These are phyloP conservation scores for Centrocercus urophasianus DNA, from an alignment of 2,113 vertebrate species.

Conservation along the genomic window DNA sequence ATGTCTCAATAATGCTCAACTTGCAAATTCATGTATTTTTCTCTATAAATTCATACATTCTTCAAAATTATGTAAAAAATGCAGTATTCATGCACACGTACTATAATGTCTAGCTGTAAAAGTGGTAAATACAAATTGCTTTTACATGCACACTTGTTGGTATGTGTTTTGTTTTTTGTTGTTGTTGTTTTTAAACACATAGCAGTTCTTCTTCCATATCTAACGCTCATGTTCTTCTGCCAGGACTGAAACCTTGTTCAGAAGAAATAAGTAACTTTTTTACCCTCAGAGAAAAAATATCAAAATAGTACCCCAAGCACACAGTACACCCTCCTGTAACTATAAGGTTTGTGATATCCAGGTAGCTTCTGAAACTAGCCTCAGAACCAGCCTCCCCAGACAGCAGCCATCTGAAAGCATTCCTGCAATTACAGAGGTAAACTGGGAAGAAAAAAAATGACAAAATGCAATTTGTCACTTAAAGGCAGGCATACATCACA, in stretches of 20 bases:
- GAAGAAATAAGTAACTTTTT: not conserved
- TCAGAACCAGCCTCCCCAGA: not conserved
- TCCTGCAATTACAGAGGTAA: not conserved
- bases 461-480: not conserved
- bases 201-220: not conserved
- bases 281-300: not conserved
- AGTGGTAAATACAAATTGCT: not conserved
- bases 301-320: not conserved
- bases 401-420: not conserved
- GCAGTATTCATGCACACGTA: rapidly evolving
- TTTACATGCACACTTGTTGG: not conserved
- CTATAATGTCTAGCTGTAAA: not conserved
- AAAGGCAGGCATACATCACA: not conserved
- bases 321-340: not conserved
- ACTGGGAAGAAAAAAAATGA: not conserved
- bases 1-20: not conserved
- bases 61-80: not conserved
- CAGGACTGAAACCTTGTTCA: not conserved
- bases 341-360: not conserved
- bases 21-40: not conserved
- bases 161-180: not conserved
- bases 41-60: not conserved
- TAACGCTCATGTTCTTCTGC: not conserved
- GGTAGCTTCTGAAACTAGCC: not conserved
- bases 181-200: rapidly evolving